Conservation (phyloP, 2,888 invertebrate genomes). For the Cosmia trapezina region DNA sequence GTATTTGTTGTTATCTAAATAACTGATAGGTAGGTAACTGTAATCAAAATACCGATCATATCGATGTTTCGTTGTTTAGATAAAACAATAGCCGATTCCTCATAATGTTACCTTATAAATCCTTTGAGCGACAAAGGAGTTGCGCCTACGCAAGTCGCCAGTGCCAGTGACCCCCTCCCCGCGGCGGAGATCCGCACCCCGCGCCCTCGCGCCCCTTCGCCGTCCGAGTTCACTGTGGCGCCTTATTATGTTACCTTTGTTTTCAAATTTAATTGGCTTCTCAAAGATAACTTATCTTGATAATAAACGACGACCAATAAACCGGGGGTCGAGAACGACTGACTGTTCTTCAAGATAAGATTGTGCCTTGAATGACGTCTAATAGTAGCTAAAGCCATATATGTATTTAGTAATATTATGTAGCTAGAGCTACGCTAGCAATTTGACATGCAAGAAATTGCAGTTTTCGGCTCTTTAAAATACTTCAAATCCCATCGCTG, state of each 20-base stretch:
- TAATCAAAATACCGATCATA: slow-evolving; percentile 62
- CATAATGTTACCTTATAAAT: slow-evolving; percentile 76
- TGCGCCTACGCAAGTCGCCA: slow-evolving; percentile 84
- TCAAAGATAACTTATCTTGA: slow-evolving; percentile 90
- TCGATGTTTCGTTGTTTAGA: slow-evolving; percentile 50
- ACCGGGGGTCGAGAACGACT: slow-evolving; percentile 86
- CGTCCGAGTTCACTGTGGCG: slow-evolving; percentile 81
- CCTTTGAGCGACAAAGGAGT: slow-evolving; percentile 84
- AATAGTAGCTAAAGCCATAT: slow-evolving; percentile 71
- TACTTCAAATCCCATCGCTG: not conserved
- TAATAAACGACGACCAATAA: slow-evolving; percentile 90
- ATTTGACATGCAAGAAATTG: slow-evolving; percentile 20
- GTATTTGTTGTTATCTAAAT: slow-evolving; percentile 37
- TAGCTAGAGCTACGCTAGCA: slow-evolving; percentile 26
- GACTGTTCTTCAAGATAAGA: slow-evolving; percentile 86
- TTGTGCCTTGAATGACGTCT: slow-evolving; percentile 81
- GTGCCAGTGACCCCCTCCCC: slow-evolving; percentile 76
- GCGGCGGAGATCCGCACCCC: slow-evolving; percentile 60
- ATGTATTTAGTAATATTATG: slow-evolving; percentile 42
- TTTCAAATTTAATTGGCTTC: slow-evolving; percentile 90
- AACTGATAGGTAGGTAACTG: slow-evolving; percentile 51
- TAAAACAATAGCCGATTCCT: slow-evolving; percentile 75
- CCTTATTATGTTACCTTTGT: slow-evolving; percentile 90
- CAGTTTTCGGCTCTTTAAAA: slow-evolving; percentile 4
- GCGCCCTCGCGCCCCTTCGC: slow-evolving; percentile 55